Percentiles rank a stretch among this genome's conserved stretches.
phyloP scores from a whole-genome alignment of 2,888 invertebrate genomes.

The Metellina segmentata region DNA sequence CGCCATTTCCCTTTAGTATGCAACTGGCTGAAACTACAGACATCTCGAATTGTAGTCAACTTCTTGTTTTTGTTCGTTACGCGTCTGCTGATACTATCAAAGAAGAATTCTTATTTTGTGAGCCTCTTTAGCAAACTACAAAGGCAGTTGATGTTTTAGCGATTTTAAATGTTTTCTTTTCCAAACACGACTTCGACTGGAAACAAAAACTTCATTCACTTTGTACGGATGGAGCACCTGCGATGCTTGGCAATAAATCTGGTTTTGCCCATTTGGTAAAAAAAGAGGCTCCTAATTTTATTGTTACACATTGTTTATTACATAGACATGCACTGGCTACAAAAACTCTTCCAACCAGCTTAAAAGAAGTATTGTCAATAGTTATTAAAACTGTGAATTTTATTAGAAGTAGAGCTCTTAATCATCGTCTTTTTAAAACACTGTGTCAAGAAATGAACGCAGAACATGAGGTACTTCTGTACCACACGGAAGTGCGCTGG shows the following conservation, averaged over 20 bases:
- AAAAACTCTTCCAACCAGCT: slow-evolving; percentile 66
- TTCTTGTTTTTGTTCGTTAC: slow-evolving; percentile 62
- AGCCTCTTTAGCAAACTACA: not conserved
- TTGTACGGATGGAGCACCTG: no score
- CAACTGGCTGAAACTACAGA: slow-evolving; percentile 81
- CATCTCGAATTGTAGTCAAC: slow-evolving; percentile 41
- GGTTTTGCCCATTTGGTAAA: no score
- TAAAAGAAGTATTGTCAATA: slow-evolving; percentile 66
- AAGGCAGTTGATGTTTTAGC: no score
- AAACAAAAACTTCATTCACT: no score
- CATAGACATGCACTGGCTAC: slow-evolving; percentile 59
- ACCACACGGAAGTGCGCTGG: slow-evolving; percentile 62
- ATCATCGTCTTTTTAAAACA: slow-evolving; percentile 66
- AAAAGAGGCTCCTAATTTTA: no score
- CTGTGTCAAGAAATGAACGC: slow-evolving; percentile 60
- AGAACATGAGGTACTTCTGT: slow-evolving; percentile 60
- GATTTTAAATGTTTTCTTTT: not conserved
- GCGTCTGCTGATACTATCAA: slow-evolving; percentile 56
- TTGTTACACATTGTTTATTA: no score
- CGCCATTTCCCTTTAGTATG: slow-evolving; percentile 69
- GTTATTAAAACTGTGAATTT: slow-evolving; percentile 57
- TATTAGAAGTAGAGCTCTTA: slow-evolving; percentile 63
- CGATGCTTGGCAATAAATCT: no score
- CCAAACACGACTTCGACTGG: no score
- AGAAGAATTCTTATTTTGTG: slow-evolving; percentile 66